Base-by-base conservation (phyloP, 2,888 invertebrate species). In the Hemicrepidius hirtus region DNA sequence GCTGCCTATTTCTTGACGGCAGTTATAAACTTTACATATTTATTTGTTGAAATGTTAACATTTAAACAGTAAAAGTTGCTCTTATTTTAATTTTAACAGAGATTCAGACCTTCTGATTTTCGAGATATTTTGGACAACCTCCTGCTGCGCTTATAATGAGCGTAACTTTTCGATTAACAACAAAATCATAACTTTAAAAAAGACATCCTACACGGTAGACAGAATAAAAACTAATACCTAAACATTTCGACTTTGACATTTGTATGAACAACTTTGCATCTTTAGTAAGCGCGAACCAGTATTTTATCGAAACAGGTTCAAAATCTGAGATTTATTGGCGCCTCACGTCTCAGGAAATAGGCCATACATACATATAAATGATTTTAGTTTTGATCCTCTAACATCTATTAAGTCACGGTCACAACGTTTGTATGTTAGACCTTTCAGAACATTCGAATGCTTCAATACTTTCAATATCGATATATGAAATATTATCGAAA, bases 311-410 rank as follows among this genome's bases (percentile, higher is more conserved):
- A 41, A 16, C 41, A 41, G 41, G 41, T 41, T 41, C 41, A 41
- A 41, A 32, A 41, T 41, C 13, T 41, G n/a, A n/a, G 41, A 41
- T 41, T 41, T 41, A 41, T 41, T 41, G 41, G 41, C 41, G 41
- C 41, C 41, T 41, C 41, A 41, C 41, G 41, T 41, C 41, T 41
- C 41, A 41, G 41, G 41, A 41, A 41, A 41, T 41, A 41, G 41
- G 41, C 41, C 41, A 16, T 16, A n/a, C n/a, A 16, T 41, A 41
- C 13, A 32, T 32, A 41, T 41, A 41, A 41, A 41, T 41, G 41
- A 41, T 16, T 41, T n/a, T 13, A 41, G 41, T 9, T 32, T 32
- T 32, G 32, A 32, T 32, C 32, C 32, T 32, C 32, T 32, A 32
- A 7, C 32, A 32, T 32, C 32, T 32, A 32, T 32, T 32, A 32